Percentiles rank a stretch among this genome's conserved stretches.
phyloP scores from a whole-genome alignment of 1,140 invertebrate genomes.

The Euwallacea fornicatus region DNA sequence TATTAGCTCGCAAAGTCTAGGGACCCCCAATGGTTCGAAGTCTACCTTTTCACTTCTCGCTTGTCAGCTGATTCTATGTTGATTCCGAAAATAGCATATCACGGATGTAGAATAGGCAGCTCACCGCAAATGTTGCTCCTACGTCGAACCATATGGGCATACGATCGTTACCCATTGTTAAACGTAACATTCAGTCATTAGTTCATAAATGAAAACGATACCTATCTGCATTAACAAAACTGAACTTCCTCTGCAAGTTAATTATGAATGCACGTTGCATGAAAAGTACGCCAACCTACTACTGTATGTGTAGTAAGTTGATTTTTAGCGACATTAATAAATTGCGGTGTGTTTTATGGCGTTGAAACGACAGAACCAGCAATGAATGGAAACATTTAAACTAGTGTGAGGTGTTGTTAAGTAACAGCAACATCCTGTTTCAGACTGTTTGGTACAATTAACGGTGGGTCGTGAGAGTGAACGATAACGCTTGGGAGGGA shows the following conservation, averaged over 20 bases:
- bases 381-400: slow-evolving; percentile 26
- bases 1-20: too few species aligned
- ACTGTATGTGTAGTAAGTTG: slow-evolving; percentile 21
- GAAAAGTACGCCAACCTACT: slow-evolving; percentile 22
- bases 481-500: background rate
- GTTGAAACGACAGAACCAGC: slow-evolving; percentile 23
- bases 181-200: too few species aligned
- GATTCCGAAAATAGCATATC: too few species aligned
- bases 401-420: slow-evolving; percentile 13
- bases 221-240: too few species aligned
- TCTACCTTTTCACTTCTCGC: too few species aligned
- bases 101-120: too few species aligned
- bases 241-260: slow-evolving; percentile 13
- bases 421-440: slow-evolving; percentile 26
- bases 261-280: slow-evolving; percentile 18
- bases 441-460: slow-evolving; percentile 2
- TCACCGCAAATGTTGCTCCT: too few species aligned
- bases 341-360: slow-evolving; percentile 24
- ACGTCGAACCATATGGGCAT: too few species aligned
- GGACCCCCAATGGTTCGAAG: too few species aligned
- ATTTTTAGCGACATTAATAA: slow-evolving; percentile 19
- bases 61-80: too few species aligned
- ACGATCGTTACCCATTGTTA: too few species aligned
- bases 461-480: background rate
- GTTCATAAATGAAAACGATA: too few species aligned